Base-by-base conservation (phyloP, 2,113 vertebrate genomes). In the Ptychochromis oligacanthus region DNA sequence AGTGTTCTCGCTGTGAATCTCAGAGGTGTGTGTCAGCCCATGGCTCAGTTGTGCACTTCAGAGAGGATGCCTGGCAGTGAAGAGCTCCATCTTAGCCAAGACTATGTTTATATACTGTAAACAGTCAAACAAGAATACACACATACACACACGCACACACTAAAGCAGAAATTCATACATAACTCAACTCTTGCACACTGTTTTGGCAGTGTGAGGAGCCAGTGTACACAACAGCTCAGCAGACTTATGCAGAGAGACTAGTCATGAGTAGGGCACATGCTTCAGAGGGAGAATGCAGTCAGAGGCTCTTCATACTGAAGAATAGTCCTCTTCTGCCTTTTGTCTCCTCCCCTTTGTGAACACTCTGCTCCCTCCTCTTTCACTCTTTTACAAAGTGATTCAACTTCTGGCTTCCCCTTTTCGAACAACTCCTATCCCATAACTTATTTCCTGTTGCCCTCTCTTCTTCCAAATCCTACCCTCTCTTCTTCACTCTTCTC, bases 71-170 rank as follows among this genome's bases (percentile, higher is more conserved):
- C 52, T 82, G 80, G 80, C 75, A 79, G 22, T 31, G 18, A 20
- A 31, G 3, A 59, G 8, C 9, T 10, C 7, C 22, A 11, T 4
- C 40, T 1, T 26, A 67, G 75, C 75, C 79, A 85, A 76, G 75
- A 58, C 14, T 54, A 55, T 65, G 75, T 81, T 74, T 24, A 34
- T 74, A 78, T 52, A 65, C 74, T 75, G 75, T 82, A 60, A 82
- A 83, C 81, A 79, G 67, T 43, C 52, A 36, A 75, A 4, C 36
- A 24, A 15, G 31, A 79, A 55, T 15, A 79, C 38, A 67, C 56
- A 49, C 13, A 52, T 10, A 43, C 72, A n/a, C n/a, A n/a, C n/a
- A n/a, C n/a, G n/a, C 56, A 49, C 13, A 52, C 14, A 43, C 72
- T 15, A 60, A 56, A 46, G 82, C 58, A 13, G 7, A 54, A 70